phyloP scores from a whole-genome alignment of 1,140 invertebrate species.

The Drosophila tropicalis region DNA sequence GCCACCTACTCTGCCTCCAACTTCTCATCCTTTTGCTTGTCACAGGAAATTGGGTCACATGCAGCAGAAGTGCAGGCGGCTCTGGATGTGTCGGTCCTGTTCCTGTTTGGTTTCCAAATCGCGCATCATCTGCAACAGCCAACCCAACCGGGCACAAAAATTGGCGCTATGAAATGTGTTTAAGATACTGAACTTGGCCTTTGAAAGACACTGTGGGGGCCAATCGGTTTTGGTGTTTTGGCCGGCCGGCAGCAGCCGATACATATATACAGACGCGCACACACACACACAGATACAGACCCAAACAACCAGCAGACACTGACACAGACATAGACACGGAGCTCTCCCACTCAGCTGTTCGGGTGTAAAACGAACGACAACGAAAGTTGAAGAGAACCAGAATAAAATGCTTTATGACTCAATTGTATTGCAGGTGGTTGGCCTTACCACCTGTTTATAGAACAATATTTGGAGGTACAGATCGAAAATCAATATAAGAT shows the following conservation, averaged over 20 bases:
- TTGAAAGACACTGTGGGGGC: slow-evolving; percentile 51
- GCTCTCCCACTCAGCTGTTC: slow-evolving; percentile 42
- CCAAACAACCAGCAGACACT: slow-evolving; percentile 21
- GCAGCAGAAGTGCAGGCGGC: background rate
- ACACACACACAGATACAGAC: slow-evolving; percentile 13
- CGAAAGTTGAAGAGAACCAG: slow-evolving; percentile 19
- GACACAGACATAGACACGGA: slow-evolving; percentile 20
- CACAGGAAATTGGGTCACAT: slow-evolving; percentile 67
- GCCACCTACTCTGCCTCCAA: background rate
- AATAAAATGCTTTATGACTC: slow-evolving; percentile 22
- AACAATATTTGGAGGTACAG: background rate
- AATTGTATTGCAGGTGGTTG: slow-evolving; percentile 22
- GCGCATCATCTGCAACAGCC: slow-evolving; percentile 31
- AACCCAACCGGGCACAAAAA: slow-evolving; percentile 52
- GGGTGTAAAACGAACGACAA: slow-evolving; percentile 24
- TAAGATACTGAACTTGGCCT: slow-evolving; percentile 81
- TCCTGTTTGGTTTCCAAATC: slow-evolving; percentile 40
- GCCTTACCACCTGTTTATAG: slow-evolving; percentile 27
- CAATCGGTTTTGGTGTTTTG: slow-evolving; percentile 9
- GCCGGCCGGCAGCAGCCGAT: slow-evolving; percentile 23
- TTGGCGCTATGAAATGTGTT: slow-evolving; percentile 70
- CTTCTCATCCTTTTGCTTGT: too few relatives aligned
- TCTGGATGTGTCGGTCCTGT: background rate
- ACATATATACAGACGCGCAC: slow-evolving; percentile 9
- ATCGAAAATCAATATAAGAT: background rate